Conservation (phyloP, 2,113 vertebrate species). For the Capricornis sumatraensis region DNA sequence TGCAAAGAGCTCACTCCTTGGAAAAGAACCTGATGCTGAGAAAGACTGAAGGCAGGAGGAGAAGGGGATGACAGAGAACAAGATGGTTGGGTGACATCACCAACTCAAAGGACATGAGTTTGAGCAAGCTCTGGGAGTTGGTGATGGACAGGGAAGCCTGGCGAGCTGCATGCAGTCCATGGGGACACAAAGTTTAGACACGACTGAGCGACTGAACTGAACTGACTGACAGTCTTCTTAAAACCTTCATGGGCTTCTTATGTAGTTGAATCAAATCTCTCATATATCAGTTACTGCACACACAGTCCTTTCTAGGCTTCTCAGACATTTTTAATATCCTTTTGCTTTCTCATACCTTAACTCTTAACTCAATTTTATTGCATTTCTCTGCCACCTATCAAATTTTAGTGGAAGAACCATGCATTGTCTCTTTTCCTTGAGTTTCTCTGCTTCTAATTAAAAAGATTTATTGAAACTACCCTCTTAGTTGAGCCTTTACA, state of each 20-base stretch:
- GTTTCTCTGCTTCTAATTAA: constrained; percentile 8
- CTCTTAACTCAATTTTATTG: neutral
- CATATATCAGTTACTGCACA: neutral
- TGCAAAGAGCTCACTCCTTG: neutral
- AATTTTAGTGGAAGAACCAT: neutral
- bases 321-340: neutral
- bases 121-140: neutral
- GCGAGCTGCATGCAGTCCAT: accelerated
- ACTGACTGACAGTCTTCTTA: neutral
- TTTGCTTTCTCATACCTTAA: neutral
- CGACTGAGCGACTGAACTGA: accelerated
- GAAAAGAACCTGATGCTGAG: neutral
- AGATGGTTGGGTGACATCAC: neutral
- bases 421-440: neutral
- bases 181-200: accelerated
- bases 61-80: neutral
- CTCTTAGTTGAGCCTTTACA: neutral
- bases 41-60: neutral
- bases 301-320: neutral
- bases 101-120: neutral
- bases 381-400: neutral
- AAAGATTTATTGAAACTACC: neutral
- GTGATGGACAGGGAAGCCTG: neutral
- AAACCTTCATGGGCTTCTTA: neutral
- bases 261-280: neutral